phyloP scores from a whole-genome alignment of 2,888 invertebrate genomes.

The Clunio marinus region DNA sequence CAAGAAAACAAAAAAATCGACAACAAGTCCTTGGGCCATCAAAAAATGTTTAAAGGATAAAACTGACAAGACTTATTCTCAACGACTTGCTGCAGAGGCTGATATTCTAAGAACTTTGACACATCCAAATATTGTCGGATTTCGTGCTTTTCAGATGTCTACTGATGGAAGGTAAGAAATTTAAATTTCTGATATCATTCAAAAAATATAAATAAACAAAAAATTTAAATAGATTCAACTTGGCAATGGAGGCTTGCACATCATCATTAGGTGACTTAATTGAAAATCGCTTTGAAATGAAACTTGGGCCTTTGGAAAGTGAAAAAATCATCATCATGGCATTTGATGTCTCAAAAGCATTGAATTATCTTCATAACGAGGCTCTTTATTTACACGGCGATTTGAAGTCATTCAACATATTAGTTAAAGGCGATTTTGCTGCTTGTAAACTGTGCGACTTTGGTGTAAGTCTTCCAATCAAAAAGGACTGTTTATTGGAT shows the following conservation, averaged over 20 bases:
- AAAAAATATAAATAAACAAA: not conserved
- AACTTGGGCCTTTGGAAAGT: conserved; percentile 58
- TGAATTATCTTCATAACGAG: conserved; percentile 72
- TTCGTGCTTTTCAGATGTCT: conserved; percentile 54
- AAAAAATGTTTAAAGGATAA: conserved; percentile 63
- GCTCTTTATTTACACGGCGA: conserved; percentile 74
- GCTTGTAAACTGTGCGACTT: conserved; percentile 79
- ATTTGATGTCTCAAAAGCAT: conserved; percentile 62
- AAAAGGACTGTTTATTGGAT: conserved; percentile 60
- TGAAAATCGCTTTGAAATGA: conserved; percentile 60
- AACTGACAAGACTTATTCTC: conserved; percentile 45
- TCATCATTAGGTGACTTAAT: conserved; percentile 69
- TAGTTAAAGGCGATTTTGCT: conserved; percentile 70
- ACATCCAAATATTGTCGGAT: conserved; percentile 82
- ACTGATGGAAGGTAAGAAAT: conserved; percentile 43
- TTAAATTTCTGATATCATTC: too few relatives aligned
- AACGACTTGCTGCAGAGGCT: conserved; percentile 67
- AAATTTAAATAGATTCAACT: conserved; percentile 53
- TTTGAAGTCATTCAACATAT: conserved; percentile 76
- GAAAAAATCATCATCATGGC: conserved; percentile 58
- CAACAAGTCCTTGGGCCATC: conserved; percentile 62
- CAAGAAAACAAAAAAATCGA: conserved; percentile 51
- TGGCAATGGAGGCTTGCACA: conserved; percentile 77
- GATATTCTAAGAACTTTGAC: conserved; percentile 62
- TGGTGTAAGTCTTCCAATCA: conserved; percentile 71